Percentiles rank a stretch among this genome's conserved stretches.
Conservation (phyloP, 2,888 invertebrate species). For the Dryadula phaetusa region DNA sequence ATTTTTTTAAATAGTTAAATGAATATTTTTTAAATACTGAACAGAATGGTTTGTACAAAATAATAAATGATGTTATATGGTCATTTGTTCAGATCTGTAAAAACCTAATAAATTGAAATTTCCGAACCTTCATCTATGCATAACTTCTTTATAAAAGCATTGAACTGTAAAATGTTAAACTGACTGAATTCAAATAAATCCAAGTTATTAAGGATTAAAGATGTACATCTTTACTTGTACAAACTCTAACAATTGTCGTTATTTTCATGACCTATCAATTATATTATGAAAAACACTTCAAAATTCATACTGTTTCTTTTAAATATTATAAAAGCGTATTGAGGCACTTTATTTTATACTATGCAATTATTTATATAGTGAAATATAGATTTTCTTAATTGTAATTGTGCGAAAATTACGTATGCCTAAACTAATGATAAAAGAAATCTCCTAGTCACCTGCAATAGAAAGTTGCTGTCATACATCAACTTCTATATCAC, state of each 20-base stretch:
- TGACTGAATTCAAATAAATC: too few relatives aligned
- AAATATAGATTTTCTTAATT: constrained; percentile 15
- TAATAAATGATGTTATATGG: too few relatives aligned
- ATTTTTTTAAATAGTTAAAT: too few relatives aligned
- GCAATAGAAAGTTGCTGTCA: constrained; percentile 68
- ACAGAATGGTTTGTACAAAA: too few relatives aligned
- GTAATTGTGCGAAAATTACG: constrained; percentile 28
- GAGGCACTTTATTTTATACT: constrained; percentile 28
- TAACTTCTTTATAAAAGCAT: too few relatives aligned
- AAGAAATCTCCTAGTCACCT: constrained; percentile 59
- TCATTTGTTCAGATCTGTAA: too few relatives aligned
- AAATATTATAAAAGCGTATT: constrained; percentile 7
- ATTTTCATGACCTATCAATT: not conserved
- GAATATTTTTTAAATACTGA: too few relatives aligned
- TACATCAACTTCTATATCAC: constrained; percentile 78
- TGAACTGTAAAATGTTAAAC: too few relatives aligned
- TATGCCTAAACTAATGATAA: constrained; percentile 19
- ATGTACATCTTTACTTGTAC: too few relatives aligned
- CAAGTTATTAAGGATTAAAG: too few relatives aligned
- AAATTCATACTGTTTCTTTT: not conserved
- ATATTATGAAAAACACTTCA: not conserved
- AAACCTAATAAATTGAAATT: too few relatives aligned
- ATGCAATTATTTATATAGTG: not conserved
- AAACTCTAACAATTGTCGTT: not conserved
- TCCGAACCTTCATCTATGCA: too few relatives aligned